phyloP scores from a whole-genome alignment of 2,888 invertebrate genomes.

The Nezara viridula region DNA sequence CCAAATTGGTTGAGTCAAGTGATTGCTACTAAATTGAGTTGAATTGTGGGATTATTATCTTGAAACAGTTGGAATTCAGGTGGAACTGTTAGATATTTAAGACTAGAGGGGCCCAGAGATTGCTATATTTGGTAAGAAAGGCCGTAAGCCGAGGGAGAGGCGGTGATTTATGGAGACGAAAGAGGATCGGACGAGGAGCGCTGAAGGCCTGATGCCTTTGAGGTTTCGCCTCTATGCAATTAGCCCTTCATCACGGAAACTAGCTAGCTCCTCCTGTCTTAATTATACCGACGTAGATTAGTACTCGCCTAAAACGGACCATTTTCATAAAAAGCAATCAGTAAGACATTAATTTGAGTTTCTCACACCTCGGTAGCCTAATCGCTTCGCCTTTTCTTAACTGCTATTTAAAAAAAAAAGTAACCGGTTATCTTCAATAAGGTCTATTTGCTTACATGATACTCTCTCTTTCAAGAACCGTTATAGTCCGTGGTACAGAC shows the following conservation, averaged over 20 bases:
- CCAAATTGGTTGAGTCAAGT: too few species aligned
- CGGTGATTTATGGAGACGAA: conserved; percentile 31
- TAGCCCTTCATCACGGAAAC: conserved; percentile 26
- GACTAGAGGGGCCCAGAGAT: background rate
- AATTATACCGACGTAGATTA: background rate
- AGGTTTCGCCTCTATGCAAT: conserved; percentile 40
- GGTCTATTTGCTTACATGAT: background rate
- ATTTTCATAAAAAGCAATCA: conserved; percentile 48
- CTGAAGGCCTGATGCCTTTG: conserved; percentile 26
- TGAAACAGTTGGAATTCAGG: background rate
- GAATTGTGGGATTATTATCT: too few species aligned
- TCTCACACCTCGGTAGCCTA: conserved; percentile 44
- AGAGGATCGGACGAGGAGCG: background rate
- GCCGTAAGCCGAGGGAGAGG: background rate
- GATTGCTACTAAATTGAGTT: too few species aligned
- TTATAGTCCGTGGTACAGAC: too few species aligned
- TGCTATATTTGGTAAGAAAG: conserved; percentile 24
- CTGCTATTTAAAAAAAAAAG: background rate
- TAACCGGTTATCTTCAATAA: background rate
- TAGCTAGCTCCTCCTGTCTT: background rate
- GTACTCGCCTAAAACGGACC: conserved; percentile 24
- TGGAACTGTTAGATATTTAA: background rate
- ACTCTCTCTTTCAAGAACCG: background rate
- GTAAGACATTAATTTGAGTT: conserved; percentile 39
- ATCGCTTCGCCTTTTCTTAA: background rate